These are phyloP conservation scores for Mamestra configurata DNA, from an alignment of 1,140 invertebrate species.

Conservation along the genomic window DNA sequence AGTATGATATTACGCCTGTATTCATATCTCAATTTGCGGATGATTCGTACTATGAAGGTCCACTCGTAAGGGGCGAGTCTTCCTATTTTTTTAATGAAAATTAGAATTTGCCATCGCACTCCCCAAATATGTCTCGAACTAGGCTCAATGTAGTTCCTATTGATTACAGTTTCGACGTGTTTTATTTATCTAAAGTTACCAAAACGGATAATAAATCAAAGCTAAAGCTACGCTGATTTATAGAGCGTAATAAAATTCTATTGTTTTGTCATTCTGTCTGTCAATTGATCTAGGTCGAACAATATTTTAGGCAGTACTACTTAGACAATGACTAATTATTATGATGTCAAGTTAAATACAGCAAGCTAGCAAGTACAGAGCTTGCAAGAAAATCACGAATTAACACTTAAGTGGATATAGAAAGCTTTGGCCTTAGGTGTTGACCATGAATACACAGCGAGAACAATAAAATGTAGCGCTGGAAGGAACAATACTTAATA, in stretches of 20 bases:
- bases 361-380: neutral
- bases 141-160: too few species aligned
- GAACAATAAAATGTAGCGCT: neutral
- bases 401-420: too few species aligned
- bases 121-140: too few species aligned
- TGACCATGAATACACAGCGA: neutral
- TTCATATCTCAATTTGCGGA: too few species aligned
- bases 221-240: neutral
- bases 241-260: neutral
- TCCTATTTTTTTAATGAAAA: too few species aligned
- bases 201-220: too few species aligned
- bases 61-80: too few species aligned
- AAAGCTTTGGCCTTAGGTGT: neutral
- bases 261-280: neutral
- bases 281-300: neutral
- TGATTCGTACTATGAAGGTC: too few species aligned
- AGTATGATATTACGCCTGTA: neutral
- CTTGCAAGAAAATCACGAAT: neutral
- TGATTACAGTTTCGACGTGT: too few species aligned
- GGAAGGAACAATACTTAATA: constrained; percentile 30
- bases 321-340: neutral
- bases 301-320: neutral
- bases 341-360: neutral
- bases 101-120: too few species aligned
- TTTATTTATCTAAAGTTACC: too few species aligned